A percentile compares a stretch with the other conserved stretches of the same genome.
These are phyloP conservation scores for Tholera decimalis DNA, from an alignment of 2,888 invertebrate genomes.

Conservation along the genomic window DNA sequence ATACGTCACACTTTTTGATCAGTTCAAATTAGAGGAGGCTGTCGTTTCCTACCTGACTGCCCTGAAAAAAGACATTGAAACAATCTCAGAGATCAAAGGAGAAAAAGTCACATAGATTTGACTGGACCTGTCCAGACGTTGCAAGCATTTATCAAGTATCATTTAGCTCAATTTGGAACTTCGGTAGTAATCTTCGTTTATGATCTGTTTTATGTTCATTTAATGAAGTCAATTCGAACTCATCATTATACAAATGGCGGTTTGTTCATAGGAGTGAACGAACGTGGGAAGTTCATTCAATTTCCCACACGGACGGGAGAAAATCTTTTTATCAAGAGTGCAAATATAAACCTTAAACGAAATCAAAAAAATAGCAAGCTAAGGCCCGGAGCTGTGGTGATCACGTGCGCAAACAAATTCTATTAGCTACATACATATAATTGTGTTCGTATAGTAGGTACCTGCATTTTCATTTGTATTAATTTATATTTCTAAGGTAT, in stretches of 20 bases:
- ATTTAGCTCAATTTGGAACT: too few species aligned
- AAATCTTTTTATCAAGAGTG: conserved; percentile 50
- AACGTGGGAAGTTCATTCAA: conserved; percentile 50
- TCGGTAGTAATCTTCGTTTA: conserved; percentile 1
- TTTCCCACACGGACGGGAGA: conserved; percentile 41
- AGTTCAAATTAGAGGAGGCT: too few species aligned
- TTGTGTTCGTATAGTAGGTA: conserved; percentile 3
- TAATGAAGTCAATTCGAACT: conserved; percentile 48
- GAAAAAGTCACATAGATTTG: too few species aligned
- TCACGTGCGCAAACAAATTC: conserved; percentile 38
- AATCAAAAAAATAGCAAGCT: conserved; percentile 55
- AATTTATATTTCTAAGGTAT: conserved; percentile 6
- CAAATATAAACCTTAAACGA: conserved; percentile 55
- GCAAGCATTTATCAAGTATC: too few species aligned
- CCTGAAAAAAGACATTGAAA: too few species aligned
- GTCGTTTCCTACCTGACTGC: too few species aligned
- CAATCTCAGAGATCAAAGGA: too few species aligned
- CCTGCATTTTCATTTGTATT: conserved; percentile 46
- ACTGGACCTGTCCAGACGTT: too few species aligned
- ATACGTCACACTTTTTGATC: too few species aligned
- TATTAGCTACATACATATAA: too few species aligned
- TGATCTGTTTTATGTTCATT: conserved; percentile 31
- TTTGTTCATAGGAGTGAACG: conserved; percentile 45
- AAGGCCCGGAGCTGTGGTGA: conserved; percentile 31
- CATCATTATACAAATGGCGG: conserved; percentile 48